Conservation (phyloP, 2,113 vertebrate species). For the Balaenoptera acutorostrata region DNA sequence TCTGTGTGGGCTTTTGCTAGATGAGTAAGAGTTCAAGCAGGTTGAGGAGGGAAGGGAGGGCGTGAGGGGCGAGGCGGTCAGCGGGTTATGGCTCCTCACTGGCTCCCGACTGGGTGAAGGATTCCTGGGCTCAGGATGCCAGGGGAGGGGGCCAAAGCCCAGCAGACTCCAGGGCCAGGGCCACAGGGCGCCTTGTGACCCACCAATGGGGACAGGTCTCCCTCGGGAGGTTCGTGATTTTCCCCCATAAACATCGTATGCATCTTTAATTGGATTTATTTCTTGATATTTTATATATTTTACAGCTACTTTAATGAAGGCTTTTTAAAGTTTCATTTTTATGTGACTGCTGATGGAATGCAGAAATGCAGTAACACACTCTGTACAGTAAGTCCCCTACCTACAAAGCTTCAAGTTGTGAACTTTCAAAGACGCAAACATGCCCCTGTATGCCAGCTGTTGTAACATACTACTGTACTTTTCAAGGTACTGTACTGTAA, state of each 20-base stretch:
- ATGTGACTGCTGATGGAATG: fast-evolving
- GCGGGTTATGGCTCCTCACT: too few relatives aligned
- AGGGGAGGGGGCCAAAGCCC: not conserved
- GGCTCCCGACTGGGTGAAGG: not conserved
- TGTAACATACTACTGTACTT: too few relatives aligned
- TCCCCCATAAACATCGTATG: too few relatives aligned
- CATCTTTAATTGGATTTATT: not conserved
- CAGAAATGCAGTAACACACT: fast-evolving
- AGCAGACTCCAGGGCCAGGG: not conserved
- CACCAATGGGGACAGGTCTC: not conserved
- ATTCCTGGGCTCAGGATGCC: not conserved
- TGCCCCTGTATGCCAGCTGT: too few relatives aligned
- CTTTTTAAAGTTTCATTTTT: not conserved
- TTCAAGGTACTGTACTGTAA: too few relatives aligned
- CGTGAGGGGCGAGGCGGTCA: too few relatives aligned
- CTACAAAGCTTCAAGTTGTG: too few relatives aligned
- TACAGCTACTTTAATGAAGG: not conserved
- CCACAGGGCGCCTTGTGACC: not conserved
- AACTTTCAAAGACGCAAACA: too few relatives aligned
- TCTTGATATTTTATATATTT: not conserved
- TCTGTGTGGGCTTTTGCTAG: not conserved
- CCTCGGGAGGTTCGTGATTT: fast-evolving
- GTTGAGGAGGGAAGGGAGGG: not conserved
- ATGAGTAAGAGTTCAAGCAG: not conserved
- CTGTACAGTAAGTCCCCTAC: too few relatives aligned